Conservation (phyloP, 2,113 vertebrate species). For the Aramus guarauna region DNA sequence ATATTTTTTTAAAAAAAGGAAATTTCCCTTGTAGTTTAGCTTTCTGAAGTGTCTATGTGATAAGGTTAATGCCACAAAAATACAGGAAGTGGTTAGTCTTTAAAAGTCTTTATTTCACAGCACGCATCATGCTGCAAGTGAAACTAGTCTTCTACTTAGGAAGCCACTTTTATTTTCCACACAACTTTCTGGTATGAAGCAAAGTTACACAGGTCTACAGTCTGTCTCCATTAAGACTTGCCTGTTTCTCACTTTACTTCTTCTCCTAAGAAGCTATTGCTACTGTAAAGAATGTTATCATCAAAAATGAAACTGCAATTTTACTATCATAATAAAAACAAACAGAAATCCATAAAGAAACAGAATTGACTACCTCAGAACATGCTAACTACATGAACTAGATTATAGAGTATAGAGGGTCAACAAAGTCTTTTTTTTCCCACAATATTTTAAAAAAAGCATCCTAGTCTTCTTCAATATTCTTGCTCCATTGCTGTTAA, state of each 20-base stretch:
- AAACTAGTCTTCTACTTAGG: not conserved
- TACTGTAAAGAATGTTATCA: not conserved
- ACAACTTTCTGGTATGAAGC: not conserved
- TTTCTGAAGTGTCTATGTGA: not conserved
- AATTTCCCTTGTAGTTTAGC: not conserved
- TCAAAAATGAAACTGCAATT: not conserved
- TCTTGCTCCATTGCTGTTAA: not conserved
- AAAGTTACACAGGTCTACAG: not conserved
- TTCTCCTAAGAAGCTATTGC: not conserved
- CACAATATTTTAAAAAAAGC: not conserved
- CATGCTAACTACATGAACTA: not conserved
- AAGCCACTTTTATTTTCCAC: not conserved
- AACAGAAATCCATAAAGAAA: not conserved
- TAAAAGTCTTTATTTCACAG: not conserved
- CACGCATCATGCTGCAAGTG: not conserved
- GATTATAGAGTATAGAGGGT: not conserved
- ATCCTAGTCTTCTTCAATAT: not conserved
- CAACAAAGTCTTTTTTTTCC: not conserved
- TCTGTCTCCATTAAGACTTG: not conserved
- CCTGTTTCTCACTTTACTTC: not conserved
- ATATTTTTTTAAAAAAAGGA: not conserved
- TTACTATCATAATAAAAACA: not conserved
- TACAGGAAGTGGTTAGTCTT: slow-evolving; percentile 16
- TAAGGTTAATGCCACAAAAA: not conserved
- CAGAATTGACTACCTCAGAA: not conserved